Evolutionary conservation across 1,140 invertebrate genomes (phyloP), one percentile per base, ranked within the genome.

Genomic region (Drosophila setifemur): DNA sequence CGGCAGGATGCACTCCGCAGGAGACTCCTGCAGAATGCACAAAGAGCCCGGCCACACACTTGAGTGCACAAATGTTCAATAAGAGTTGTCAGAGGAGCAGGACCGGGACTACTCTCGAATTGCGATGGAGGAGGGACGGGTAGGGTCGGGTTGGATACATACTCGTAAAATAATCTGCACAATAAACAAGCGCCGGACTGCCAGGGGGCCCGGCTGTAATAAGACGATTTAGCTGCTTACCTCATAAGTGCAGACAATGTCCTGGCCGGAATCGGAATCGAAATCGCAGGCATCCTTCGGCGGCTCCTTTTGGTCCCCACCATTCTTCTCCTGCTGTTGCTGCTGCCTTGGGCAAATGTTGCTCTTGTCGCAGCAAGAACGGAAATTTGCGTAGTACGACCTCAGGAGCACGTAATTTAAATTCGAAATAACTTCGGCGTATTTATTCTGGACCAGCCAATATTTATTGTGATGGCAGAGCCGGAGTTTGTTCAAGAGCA

Each of bases 381-480:
- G 74, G 42, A 66, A 60, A 88, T 70, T 73, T 69, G 71, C 86
- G 75, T 86, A 89, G 69, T 78, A 85, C 21, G 68, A 69, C 47
- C 73, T 85, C 23, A 90, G 60, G 12, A 76, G 73, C 58, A 79
- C 70, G 78, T 89, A 89, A 88, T 90, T 88, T 74, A 90, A 88
- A 89, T 89, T 90, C 52, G 88, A 85, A 73, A 90, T 86, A 78
- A 90, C 88, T 79, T 90, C 89, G 61, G 87, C 88, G 66, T 90
- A 90, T 88, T 90, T 90, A 89, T 89, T 89, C 73, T 90, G 90
- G 63, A 90, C 89, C 64, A 90, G 74, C 90, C 90, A 90, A 89
- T 90, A 90, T 88, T 89, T 90, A 75, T 90, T 90, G 75, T 89
- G 71, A 73, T 81, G 76, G 61, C 90, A 90, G 44, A 90, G 75